Evolutionary conservation across 2,113 vertebrate species (phyloP), one percentile per base, ranked within the genome.

Genomic region (Cromileptes altivelis): DNA sequence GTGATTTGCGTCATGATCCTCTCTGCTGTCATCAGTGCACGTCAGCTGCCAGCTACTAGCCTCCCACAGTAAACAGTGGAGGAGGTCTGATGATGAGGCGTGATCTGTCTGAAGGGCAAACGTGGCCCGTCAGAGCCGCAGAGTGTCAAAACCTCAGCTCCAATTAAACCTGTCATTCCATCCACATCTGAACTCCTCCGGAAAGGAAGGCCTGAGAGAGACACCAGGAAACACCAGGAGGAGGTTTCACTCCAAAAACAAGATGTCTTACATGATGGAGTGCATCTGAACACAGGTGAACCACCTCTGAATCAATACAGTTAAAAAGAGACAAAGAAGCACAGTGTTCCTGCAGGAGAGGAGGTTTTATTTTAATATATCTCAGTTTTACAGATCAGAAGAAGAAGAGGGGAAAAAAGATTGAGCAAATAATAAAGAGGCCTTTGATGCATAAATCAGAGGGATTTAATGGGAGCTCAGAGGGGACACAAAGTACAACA

Each of bases 51-150:
- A 71, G 60, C n/a, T 33, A 53, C 11, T 15, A 9, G 12, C 67
- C 56, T 75, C 64, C 74, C 69, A 63, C 69, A 4, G 62, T 1
- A 15, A 61, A 27, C 19, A 0, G 19, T 7, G 69, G n/a, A 57
- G 58, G 70, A 72, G 70, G 75, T 71, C 79, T 64, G 80, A 69
- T 56, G 83, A 85, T 55, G 87, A 88, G 71, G 83, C 23, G 58
- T 1, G 37, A 88, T 78, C 55, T 23, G 73, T 69, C 70, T 61
- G 82, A 68, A 74, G 70, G 49, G 37, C 72, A 19, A 2, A 11
- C 37, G 18, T 1, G 18, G 40, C 6, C 18, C 42, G 42, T 45
- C 42, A 45, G 42, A 45, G 42, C 42, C 3, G n/a, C 14, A 9
- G 40, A 56, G 49, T 23, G 52, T 56, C 58, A 74, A 27, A 56